Evolutionary conservation across 2,888 invertebrate species (phyloP).

Genomic region (Blomia tropicalis): DNA sequence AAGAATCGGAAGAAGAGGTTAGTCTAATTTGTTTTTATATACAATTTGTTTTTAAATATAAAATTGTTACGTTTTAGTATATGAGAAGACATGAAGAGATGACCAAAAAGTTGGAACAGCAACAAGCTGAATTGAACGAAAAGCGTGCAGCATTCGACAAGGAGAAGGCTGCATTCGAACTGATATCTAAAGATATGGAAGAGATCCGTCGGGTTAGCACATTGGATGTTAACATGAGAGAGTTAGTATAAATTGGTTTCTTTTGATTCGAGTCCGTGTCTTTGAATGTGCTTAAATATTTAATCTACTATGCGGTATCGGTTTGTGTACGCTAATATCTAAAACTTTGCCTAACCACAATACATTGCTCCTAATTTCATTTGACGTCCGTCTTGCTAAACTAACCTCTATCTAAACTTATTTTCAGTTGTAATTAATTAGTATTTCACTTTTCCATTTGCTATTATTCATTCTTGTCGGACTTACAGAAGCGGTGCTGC

Average conservation of each 20-base stretch:
- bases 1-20: slow-evolving; percentile 79
- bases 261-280: too few relatives aligned
- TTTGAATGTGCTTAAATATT: too few relatives aligned
- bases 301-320: too few relatives aligned
- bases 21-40: slow-evolving; percentile 28
- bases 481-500: neutral
- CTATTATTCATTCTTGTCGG: too few relatives aligned
- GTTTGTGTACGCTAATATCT: too few relatives aligned
- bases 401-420: too few relatives aligned
- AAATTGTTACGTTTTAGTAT: slow-evolving; percentile 21
- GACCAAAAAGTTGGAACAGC: slow-evolving; percentile 61
- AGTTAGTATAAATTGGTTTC: slow-evolving; percentile 44
- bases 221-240: slow-evolving; percentile 73
- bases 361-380: too few relatives aligned
- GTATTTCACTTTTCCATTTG: too few relatives aligned
- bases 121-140: slow-evolving; percentile 79
- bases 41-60: slow-evolving; percentile 4
- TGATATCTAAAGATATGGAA: slow-evolving; percentile 68
- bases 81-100: slow-evolving; percentile 65
- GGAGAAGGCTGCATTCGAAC: slow-evolving; percentile 77
- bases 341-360: too few relatives aligned
- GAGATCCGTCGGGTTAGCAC: slow-evolving; percentile 63
- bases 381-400: too few relatives aligned
- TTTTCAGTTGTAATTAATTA: too few relatives aligned
- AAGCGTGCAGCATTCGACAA: slow-evolving; percentile 64